Base-by-base conservation (phyloP, 2,797 vertebrate genomes). In the Loriculus beryllinus region DNA sequence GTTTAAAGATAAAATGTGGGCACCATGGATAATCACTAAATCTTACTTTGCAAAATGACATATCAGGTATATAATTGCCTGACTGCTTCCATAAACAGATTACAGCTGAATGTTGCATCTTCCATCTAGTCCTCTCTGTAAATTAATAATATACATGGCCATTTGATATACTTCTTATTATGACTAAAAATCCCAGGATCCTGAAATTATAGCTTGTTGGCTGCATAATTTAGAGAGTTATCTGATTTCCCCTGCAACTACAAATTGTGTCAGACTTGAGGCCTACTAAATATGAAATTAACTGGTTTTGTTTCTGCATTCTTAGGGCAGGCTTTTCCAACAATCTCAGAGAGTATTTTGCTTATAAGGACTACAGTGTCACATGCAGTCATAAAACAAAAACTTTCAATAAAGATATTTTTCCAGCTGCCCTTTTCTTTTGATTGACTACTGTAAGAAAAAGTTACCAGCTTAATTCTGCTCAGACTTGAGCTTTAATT, bases 21-120 rank as follows among this genome's bases (percentile, higher is more conserved):
- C 31, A 87, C 57, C 0, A 1, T 59, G 22, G 22, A 28, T 95
- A 95, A 95, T 95, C 79, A 87, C 40, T 94, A 87, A 95, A 93
- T 76, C 60, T 67, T 70, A 70, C 52, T 92, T 72, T 89, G 52
- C 54, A 92, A 91, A 93, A 95, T 91, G 39, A 88, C 29, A 54
- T 80, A 56, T n/a, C 29, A 80, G 81, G 45, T 86, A 48, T 57
- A 86, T 85, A 93, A 77, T 90, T 95, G 37, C 42, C 45, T 95
- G 75, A 83, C 77, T 90, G 74, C 79, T 89, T 97, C 88, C 49
- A 80, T 88, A 96, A 96, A 94, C 60, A 94, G 62, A 94, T 96
- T 92, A 87, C 7, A 67, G 48, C 29, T 65, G 56, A 42, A 33
- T 33, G 26, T 82, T 78, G 39, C 56, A 48, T 78, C 45, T 42